Conservation (phyloP, 2,113 vertebrate genomes). For the Taurulus bubalis region DNA sequence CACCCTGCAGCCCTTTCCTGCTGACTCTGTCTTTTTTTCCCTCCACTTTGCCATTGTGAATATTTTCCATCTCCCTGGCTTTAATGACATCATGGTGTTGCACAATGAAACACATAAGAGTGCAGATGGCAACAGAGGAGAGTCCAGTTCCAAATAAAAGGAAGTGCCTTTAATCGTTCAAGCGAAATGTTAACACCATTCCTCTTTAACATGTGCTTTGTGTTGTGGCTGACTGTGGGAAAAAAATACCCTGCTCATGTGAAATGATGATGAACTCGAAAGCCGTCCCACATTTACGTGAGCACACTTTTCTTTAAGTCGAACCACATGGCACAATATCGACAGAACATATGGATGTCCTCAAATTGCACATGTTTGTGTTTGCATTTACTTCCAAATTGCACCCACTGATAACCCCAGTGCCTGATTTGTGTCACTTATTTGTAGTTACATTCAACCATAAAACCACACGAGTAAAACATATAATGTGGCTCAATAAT, state of each 20-base stretch:
- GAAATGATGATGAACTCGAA: conserved; percentile 50
- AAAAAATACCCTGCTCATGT: conserved; percentile 19
- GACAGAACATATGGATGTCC: conserved; percentile 54
- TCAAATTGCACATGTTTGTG: conserved; percentile 69
- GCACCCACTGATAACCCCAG: conserved; percentile 40
- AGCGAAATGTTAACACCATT: conserved; percentile 10
- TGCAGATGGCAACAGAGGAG: conserved; percentile 37
- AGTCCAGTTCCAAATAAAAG: conserved; percentile 33
- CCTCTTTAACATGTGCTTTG: conserved; percentile 43
- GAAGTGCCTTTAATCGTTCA: conserved; percentile 32
- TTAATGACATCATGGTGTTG: conserved; percentile 59
- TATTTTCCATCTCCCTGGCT: conserved; percentile 38
- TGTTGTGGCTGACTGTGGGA: conserved; percentile 49
- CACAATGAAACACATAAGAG: conserved; percentile 17
- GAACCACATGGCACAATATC: conserved; percentile 59
- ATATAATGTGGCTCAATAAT: conserved; percentile 43
- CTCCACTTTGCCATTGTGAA: conserved; percentile 46
- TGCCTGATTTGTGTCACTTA: conserved; percentile 26
- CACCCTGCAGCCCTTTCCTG: conserved; percentile 52
- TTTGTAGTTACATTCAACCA: conserved; percentile 41
- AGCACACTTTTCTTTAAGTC: conserved; percentile 52
- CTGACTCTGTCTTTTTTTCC: conserved; percentile 67
- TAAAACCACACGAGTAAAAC: conserved; percentile 52
- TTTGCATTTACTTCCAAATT: conserved; percentile 63
- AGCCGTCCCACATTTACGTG: conserved; percentile 39